Evolutionary conservation across 2,113 vertebrate genomes (phyloP).

Genomic region (Strix uralensis): DNA sequence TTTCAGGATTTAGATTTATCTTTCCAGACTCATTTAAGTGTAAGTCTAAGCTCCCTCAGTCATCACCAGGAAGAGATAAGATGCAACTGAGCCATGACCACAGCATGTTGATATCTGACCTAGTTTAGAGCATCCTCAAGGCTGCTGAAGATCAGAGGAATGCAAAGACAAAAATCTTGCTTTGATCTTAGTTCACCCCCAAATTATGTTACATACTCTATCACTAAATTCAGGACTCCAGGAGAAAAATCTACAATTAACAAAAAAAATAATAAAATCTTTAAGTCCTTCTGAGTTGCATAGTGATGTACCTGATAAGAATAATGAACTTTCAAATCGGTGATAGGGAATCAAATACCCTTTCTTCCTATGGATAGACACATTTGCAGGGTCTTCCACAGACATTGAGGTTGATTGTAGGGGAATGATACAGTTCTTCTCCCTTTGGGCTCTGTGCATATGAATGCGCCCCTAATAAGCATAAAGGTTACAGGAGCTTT

Average conservation of each 20-base stretch:
- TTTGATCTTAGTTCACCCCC: background rate
- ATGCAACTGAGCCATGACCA: background rate
- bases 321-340: background rate
- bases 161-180: background rate
- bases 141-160: constrained; percentile 1
- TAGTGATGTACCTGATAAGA: background rate
- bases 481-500: background rate
- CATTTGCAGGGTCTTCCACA: background rate
- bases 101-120: background rate
- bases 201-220: background rate
- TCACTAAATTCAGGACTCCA: background rate
- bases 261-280: background rate
- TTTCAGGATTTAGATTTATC: background rate
- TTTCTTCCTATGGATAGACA: background rate
- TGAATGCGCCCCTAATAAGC: background rate
- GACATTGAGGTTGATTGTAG: background rate
- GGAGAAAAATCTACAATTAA: background rate
- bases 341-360: background rate
- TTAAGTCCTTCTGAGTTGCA: background rate
- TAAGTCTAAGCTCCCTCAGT: background rate
- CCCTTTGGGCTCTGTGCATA: background rate
- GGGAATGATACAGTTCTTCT: background rate
- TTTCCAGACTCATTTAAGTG: background rate
- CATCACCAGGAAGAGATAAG: background rate
- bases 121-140: constrained; percentile 1